Percentiles rank a stretch among this genome's conserved stretches.
phyloP scores from a whole-genome alignment of 2,797 vertebrate genomes.

The Echiichthys vipera region DNA sequence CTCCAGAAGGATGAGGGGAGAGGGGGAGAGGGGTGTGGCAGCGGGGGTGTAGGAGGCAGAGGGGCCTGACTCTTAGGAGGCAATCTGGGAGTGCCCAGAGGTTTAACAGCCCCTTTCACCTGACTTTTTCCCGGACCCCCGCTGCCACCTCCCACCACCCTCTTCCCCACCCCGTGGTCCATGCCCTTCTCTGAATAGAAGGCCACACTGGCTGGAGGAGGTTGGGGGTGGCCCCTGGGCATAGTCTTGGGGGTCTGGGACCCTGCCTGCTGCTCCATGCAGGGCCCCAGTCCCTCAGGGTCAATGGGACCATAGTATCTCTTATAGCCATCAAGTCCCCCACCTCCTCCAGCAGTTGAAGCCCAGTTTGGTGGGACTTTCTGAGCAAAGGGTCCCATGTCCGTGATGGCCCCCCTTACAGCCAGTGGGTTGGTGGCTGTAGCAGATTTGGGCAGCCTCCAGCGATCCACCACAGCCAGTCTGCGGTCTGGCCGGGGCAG shows the following conservation, averaged over 20 bases:
- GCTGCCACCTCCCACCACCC: conserved; percentile 84
- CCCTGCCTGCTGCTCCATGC: conserved; percentile 87
- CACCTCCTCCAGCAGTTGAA: conserved; percentile 78
- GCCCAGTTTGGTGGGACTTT: conserved; percentile 85
- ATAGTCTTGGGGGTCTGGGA: conserved; percentile 89
- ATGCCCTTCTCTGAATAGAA: conserved; percentile 87
- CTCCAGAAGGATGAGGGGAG: conserved; percentile 91
- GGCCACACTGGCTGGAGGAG: conserved; percentile 85
- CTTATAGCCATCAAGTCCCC: conserved; percentile 92
- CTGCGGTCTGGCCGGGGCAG: conserved; percentile 89
- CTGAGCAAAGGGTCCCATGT: conserved; percentile 85
- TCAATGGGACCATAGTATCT: conserved; percentile 95
- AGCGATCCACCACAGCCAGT: conserved; percentile 89
- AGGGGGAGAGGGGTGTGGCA: conserved; percentile 91
- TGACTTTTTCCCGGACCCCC: conserved; percentile 89
- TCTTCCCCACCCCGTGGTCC: conserved; percentile 88
- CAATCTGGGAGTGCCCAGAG: conserved; percentile 85
- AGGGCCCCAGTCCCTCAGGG: conserved; percentile 91
- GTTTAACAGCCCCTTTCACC: conserved; percentile 87
- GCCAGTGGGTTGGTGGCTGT: conserved; percentile 82
- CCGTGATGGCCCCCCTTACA: conserved; percentile 76
- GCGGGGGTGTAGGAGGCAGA: conserved; percentile 89
- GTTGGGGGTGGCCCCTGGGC: conserved; percentile 85
- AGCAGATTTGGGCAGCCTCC: conserved; percentile 87
- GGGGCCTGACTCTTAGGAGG: conserved; percentile 87